Base-by-base conservation (phyloP, 2,797 vertebrate genomes). In the Gila robusta region DNA sequence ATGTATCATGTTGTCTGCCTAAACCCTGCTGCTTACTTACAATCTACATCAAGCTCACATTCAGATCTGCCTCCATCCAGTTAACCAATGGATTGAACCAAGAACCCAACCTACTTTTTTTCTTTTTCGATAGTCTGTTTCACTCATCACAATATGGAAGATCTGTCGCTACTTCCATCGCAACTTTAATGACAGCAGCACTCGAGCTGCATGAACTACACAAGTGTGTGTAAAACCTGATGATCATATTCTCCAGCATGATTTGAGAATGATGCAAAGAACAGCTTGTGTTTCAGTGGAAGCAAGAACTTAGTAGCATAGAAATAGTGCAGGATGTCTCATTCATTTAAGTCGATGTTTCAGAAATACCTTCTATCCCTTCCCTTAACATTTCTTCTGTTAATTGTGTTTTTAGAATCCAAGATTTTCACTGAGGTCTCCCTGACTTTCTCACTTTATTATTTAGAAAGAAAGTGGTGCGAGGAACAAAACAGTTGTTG, bases 401-500 rank as follows among this genome's bases (percentile, higher is more conserved):
- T 64, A 14, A 64, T 28, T 64, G 26, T 64, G 62, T 7, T 28
- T 28, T 64, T 64, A 6, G 11, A 64, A 26, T 62, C 11, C 11
- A 62, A 28, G 26, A 28, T 28, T 64, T 64, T 28, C 26, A 64
- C 59, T 14, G 59, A 28, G 62, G 26, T 28, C 12, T 52, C 28
- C 10, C 49, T 76, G 26, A 35, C 66, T 69, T 21, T 76, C 49
- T 77, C 28, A 14, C 26, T 26, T 56, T 39, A 56, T 77, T 37
- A n/a, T 59, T 39, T 59, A 54, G 8, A 54, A 47, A 81, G 64
- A 49, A 67, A 69, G 44, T 16, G 32, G 32, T 28, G 8, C 0
- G 26, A 35, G 64, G 41, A 67, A 35, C 21, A 69, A 39, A 70
- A 26, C 23, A n/a, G 21, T 82, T 77, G 64, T 83, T 37, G 39